A percentile compares a stretch with the other conserved stretches of the same genome.
Conservation (phyloP, 1,140 invertebrate species). For the Samia ricini region DNA sequence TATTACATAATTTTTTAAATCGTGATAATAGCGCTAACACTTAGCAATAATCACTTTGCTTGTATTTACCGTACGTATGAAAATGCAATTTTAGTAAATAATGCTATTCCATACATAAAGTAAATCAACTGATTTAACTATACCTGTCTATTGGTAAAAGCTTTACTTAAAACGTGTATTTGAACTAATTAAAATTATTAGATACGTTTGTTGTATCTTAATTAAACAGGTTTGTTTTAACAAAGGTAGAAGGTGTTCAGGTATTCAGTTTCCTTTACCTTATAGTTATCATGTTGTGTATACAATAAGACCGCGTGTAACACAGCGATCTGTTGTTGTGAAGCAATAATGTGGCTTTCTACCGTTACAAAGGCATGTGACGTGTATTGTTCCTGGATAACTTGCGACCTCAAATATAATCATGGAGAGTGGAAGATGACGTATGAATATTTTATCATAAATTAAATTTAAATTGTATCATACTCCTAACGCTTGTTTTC, state of each 20-base stretch:
- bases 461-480: no score
- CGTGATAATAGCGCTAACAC: no score
- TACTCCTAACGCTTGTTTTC: neutral
- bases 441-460: neutral
- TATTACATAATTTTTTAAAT: no score
- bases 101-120: no score
- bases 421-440: neutral
- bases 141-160: no score
- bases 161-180: neutral
- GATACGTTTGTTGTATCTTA: neutral
- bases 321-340: neutral
- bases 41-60: no score
- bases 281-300: neutral
- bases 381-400: neutral
- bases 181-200: neutral
- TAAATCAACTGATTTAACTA: no score
- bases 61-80: no score
- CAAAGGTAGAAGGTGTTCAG: no score
- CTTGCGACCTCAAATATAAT: neutral
- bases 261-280: neutral
- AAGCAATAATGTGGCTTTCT: neutral
- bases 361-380: neutral
- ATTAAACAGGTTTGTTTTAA: neutral
- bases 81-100: no score
- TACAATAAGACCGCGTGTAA: neutral